These are phyloP conservation scores for Sula dactylatra DNA, from an alignment of 2,113 vertebrate species.

Conservation along the genomic window DNA sequence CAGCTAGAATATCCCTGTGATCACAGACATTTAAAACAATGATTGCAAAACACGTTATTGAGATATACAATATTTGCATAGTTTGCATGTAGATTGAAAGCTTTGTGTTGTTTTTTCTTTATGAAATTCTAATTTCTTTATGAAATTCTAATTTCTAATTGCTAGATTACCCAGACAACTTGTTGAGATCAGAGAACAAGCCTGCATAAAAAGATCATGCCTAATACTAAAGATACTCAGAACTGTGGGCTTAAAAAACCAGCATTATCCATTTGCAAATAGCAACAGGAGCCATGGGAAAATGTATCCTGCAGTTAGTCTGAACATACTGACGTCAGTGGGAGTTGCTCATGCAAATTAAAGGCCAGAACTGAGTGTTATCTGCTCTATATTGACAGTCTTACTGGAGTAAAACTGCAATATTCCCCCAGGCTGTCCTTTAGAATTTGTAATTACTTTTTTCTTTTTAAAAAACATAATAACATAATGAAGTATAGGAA, in stretches of 20 bases:
- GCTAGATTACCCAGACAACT: slow-evolving; percentile 1
- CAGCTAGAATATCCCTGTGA: background rate
- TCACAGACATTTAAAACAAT: background rate
- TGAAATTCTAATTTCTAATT: no score
- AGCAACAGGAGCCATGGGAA: background rate
- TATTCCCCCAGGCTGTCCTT: background rate
- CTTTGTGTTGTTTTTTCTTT: background rate
- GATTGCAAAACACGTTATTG: background rate
- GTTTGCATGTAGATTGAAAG: background rate
- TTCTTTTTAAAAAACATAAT: background rate
- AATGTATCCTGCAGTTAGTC: background rate
- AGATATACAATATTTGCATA: background rate
- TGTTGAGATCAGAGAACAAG: background rate
- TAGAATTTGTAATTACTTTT: background rate
- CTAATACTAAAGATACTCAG: background rate
- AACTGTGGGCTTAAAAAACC: background rate
- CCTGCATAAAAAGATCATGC: background rate
- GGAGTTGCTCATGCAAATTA: background rate
- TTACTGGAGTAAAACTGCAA: background rate
- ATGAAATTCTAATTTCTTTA: no score
- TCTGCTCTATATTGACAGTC: background rate
- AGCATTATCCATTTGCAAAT: background rate
- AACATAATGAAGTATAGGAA: background rate
- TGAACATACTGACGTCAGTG: background rate
- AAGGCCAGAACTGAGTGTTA: background rate